Percentiles rank a stretch among this genome's conserved stretches.
phyloP scores from a whole-genome alignment of 2,113 vertebrate species.

The Mormyrus iriodes region DNA sequence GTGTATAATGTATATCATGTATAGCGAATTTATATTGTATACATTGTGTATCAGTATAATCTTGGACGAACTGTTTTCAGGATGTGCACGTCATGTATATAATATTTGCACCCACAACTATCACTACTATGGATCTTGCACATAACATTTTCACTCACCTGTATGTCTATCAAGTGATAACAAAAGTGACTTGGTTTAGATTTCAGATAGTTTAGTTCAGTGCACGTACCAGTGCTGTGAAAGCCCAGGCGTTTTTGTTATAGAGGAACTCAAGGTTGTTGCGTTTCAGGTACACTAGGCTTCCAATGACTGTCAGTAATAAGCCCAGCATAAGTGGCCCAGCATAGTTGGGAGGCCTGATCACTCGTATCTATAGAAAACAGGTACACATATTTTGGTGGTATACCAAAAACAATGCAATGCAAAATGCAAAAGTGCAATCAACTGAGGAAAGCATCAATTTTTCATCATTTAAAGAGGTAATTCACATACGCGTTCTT shows the following conservation, averaged over 20 bases:
- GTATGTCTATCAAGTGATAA: background rate
- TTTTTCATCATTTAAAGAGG: background rate
- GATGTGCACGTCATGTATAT: background rate
- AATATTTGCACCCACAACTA: background rate
- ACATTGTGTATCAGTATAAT: background rate
- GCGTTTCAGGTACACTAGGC: slow-evolving; percentile 85
- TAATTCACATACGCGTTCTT: background rate
- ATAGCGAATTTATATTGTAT: background rate
- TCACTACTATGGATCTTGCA: background rate
- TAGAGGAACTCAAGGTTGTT: slow-evolving; percentile 93
- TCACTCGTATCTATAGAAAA: slow-evolving; percentile 77
- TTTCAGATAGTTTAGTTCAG: background rate
- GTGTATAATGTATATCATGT: background rate
- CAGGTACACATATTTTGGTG: background rate
- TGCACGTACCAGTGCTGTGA: slow-evolving; percentile 80
- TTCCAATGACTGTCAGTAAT: slow-evolving; percentile 85
- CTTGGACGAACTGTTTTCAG: background rate
- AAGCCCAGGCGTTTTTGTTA: slow-evolving; percentile 94
- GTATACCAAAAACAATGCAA: background rate
- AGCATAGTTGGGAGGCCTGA: slow-evolving; percentile 91
- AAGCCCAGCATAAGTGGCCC: slow-evolving; percentile 87
- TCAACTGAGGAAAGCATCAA: background rate
- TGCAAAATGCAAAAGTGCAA: too few species aligned
- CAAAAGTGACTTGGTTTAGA: background rate
- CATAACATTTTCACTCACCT: background rate